Base-by-base conservation (phyloP, 2,113 vertebrate genomes). In the Apteryx mantelli region DNA sequence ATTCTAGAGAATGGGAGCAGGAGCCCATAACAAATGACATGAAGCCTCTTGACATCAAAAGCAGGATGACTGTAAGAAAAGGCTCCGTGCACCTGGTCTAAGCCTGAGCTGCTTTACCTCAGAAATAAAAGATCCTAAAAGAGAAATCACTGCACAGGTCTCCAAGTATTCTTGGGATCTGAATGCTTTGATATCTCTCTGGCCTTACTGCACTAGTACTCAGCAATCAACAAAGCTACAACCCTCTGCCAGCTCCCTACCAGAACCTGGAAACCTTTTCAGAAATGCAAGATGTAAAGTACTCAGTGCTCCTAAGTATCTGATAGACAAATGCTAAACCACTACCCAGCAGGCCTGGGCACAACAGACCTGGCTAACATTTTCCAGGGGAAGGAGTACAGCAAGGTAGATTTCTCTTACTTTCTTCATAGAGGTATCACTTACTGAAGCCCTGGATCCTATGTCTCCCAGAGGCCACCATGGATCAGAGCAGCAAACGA, bases 1-100 rank as follows among this genome's bases (percentile, higher is more conserved):
- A 97, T 96, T 97, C 89, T 86, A 96, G 40, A 96, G 82, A 95
- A 97, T 95, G 91, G 89, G 91, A 97, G 94, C 92, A 88, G 82
- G 83, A 95, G 95, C 82, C 80, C 89, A 83, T 95, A 89, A 90
- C 40, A 97, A 97, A 94, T 95, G 69, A 91, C 88, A 86, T 68
- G 86, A 94, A 96, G 93, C 92, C 88, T 95, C 93, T 89, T 63
- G 40, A 96, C 93, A 94, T 83, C 88, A 75, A 95, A 96, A 97
- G 93, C 91, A 16, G 91, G 86, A 96, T 96, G 94, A 81, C 86
- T 70, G 40, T 81, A 96, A 82, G 92, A 58, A 88, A 88, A 94
- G 89, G 77, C 88, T 53, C 64, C 91, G 75, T 91, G 92, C 50
- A 44, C 82, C 84, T 89, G 36, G 24, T n/a, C 84, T 88, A 95